Conservation (phyloP, 2,797 vertebrate genomes). For the Sebastes hubbsi region DNA sequence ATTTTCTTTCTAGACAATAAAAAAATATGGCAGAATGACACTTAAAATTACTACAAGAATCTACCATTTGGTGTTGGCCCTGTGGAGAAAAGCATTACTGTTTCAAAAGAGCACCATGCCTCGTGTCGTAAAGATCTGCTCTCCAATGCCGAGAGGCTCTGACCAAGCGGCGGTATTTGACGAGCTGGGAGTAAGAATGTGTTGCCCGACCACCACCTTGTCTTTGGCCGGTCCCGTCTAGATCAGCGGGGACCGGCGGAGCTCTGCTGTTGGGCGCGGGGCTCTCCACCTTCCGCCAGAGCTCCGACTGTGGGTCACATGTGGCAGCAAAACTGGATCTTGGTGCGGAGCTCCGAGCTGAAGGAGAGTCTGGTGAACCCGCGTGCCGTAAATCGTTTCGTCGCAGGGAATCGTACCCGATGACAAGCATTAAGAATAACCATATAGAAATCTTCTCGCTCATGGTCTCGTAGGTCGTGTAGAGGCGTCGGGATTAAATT, state of each 20-base stretch:
- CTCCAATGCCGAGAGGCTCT: too few relatives aligned
- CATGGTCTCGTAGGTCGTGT: neutral
- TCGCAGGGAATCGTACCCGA: neutral
- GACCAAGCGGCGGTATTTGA: too few relatives aligned
- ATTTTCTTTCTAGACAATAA: neutral
- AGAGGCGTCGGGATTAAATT: neutral
- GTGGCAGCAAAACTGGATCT: too few relatives aligned
- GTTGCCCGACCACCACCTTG: neutral
- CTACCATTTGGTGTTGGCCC: rapidly evolving
- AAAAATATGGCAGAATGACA: neutral
- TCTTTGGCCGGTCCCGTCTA: neutral
- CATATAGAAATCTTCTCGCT: neutral
- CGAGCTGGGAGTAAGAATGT: too few relatives aligned
- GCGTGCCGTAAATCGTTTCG: too few relatives aligned
- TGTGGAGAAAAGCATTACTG: too few relatives aligned
- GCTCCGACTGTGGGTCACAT: rapidly evolving
- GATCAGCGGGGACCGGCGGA: neutral
- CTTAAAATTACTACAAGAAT: neutral
- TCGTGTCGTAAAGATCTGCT: neutral
- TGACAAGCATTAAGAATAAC: neutral
- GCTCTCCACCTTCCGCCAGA: too few relatives aligned
- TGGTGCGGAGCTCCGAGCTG: too few relatives aligned
- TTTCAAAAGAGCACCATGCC: neutral
- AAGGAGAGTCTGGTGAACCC: too few relatives aligned
- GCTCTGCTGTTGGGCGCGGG: too few relatives aligned